Evolutionary conservation across 2,113 vertebrate genomes (phyloP), one percentile per base, ranked within the genome.

Genomic region (Nycticorax nycticorax): DNA sequence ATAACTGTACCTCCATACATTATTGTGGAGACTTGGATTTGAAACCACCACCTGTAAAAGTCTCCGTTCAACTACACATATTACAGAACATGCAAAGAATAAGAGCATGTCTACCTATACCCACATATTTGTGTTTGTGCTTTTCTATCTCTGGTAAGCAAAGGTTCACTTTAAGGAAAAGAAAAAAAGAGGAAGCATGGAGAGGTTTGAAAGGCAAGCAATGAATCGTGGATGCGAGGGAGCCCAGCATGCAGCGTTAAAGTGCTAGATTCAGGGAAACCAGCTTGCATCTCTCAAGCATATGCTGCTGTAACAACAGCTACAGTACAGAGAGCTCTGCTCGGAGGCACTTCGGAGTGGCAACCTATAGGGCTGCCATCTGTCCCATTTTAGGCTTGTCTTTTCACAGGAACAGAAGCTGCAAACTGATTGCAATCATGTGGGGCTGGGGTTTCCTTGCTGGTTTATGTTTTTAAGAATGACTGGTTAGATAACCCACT

Each of bases 321-420:
- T 85, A 53, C 67, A 66, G 84, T 5, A 91, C 43, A 53, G 76
- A 78, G 85, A 93, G 80, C 73, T 93, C 84, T 93, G 96, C 95
- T 97, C 3, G 0, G 69, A 96, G 95, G 89, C 94, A 71, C 33
- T 94, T 64, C 28, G 50, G 84, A 96, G 78, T 28, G 89, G 95
- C 94, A 96, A 93, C 94, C 94, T 89, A 82, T 69, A 88, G 95
- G 74, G 97, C 87, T 96, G 78, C 96, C 96, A 97, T 97, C 97
- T 97, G 97, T 91, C 95, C 84, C 59, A 15, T 66, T 89, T 73
- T 75, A 89, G 83, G 81, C 73, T 93, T 82, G 15, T 87, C 84
- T 94, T 93, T 92, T 64, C 39, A 55, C 39, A 66, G 94, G 69
- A 93, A 76, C 53, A 45, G 66, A 94, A 89, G 37, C 89, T 95